phyloP scores from a whole-genome alignment of 2,797 vertebrate genomes.

The Platyrinchus mystaceus region DNA sequence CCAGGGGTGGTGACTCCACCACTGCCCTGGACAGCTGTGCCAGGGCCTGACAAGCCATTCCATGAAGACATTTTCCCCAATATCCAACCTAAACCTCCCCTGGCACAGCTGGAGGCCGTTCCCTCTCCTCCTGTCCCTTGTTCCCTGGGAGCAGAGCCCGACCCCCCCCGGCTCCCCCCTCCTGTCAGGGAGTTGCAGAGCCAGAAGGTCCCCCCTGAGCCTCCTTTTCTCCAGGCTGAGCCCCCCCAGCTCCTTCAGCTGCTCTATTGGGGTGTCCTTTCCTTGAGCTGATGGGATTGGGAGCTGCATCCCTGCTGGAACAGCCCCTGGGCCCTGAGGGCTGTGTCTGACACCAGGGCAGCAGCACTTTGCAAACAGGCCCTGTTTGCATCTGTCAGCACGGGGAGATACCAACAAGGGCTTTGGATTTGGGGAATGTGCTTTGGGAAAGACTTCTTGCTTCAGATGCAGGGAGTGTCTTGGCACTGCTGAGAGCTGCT shows the following conservation, averaged over 20 bases:
- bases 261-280: background rate
- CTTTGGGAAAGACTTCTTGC: background rate
- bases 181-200: background rate
- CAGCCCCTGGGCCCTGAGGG: background rate
- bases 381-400: background rate
- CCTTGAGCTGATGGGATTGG: background rate
- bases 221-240: background rate
- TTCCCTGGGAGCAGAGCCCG: background rate
- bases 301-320: background rate
- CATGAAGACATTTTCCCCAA: background rate
- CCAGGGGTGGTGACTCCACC: background rate
- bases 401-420: background rate
- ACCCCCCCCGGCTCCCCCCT: background rate
- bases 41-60: background rate
- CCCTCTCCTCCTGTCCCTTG: background rate
- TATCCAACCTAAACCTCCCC: background rate
- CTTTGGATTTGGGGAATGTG: background rate
- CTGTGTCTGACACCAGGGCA: background rate
- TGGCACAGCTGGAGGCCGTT: background rate
- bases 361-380: background rate
- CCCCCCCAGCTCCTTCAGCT: background rate
- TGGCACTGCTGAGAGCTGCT: background rate
- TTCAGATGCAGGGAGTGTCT: background rate
- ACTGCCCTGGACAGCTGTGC: background rate
- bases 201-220: background rate